Percentiles rank a stretch among this genome's conserved stretches.
Evolutionary conservation across 1,140 invertebrate genomes (phyloP).

Genomic region (Monomorium pharaonis): DNA sequence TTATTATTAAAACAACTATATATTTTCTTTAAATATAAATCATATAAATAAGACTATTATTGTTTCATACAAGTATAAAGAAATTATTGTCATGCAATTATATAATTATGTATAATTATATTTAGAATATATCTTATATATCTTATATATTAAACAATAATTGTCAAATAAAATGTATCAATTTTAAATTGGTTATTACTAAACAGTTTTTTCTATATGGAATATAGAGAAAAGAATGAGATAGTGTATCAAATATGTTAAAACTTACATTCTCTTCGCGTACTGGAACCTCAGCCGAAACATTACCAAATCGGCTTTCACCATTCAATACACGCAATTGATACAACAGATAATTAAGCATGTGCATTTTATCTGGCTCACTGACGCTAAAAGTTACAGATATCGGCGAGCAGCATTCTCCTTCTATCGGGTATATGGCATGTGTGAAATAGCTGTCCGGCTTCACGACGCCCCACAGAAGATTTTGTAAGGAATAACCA

Average conservation of each 20-base stretch:
- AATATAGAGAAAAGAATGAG: constrained; percentile 50
- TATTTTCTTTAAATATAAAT: too few relatives aligned
- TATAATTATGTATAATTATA: too few relatives aligned
- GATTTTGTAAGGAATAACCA: constrained; percentile 84
- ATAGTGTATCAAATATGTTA: background rate
- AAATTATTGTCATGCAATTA: too few relatives aligned
- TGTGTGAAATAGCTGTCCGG: constrained; percentile 84
- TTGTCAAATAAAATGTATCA: too few relatives aligned
- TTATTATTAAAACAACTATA: too few relatives aligned
- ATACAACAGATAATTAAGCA: constrained; percentile 84
- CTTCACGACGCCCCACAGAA: constrained; percentile 83
- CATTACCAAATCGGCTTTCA: constrained; percentile 78
- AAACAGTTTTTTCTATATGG: background rate
- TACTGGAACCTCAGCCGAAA: constrained; percentile 75
- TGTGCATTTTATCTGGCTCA: constrained; percentile 84
- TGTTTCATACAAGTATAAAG: too few relatives aligned
- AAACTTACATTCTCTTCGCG: constrained; percentile 78
- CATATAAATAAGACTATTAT: too few relatives aligned
- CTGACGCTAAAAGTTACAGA: constrained; percentile 83
- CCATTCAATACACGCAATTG: constrained; percentile 79
- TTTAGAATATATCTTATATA: too few relatives aligned
- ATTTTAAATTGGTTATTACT: too few relatives aligned
- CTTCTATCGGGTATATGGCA: constrained; percentile 80
- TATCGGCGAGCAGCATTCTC: constrained; percentile 82
- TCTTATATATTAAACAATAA: too few relatives aligned